Percentiles rank a stretch among this genome's conserved stretches.
Conservation (phyloP, 2,797 vertebrate genomes). For the Alosa sapidissima region DNA sequence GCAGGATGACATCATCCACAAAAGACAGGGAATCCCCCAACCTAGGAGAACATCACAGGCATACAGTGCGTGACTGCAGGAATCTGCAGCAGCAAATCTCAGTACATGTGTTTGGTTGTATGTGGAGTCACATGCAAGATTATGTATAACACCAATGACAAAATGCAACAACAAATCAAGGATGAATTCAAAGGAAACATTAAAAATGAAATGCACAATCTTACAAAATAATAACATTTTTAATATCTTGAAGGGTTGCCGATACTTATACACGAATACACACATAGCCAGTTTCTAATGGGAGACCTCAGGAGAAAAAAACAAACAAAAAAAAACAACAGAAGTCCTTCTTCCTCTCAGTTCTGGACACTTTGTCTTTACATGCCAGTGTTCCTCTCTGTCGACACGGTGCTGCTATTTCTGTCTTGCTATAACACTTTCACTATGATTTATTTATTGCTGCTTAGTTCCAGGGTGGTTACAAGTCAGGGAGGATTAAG, state of each 20-base stretch:
- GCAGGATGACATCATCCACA: slow-evolving; percentile 74
- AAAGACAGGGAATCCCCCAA: slow-evolving; percentile 58
- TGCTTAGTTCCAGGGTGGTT: slow-evolving; percentile 49
- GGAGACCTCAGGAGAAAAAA: background rate
- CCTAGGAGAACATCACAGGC: slow-evolving; percentile 30
- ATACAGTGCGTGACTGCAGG: background rate
- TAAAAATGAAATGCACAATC: background rate
- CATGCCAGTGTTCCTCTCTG: background rate
- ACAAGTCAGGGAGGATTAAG: slow-evolving; percentile 45
- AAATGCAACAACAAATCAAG: background rate
- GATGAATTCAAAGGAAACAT: background rate
- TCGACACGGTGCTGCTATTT: slow-evolving; percentile 49
- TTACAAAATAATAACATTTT: background rate
- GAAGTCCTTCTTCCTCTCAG: background rate
- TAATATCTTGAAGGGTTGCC: background rate
- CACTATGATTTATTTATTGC: slow-evolving; percentile 68
- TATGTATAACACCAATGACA: background rate
- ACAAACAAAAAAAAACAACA: background rate
- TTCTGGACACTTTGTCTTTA: slow-evolving; percentile 9
- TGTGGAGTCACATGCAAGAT: background rate
- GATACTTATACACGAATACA: background rate
- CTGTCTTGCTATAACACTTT: slow-evolving; percentile 52
- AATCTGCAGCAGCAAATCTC: background rate
- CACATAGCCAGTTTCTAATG: background rate
- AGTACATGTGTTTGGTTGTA: background rate